phyloP scores from a whole-genome alignment of 2,113 vertebrate species.

The Porphyrio hochstetteri region DNA sequence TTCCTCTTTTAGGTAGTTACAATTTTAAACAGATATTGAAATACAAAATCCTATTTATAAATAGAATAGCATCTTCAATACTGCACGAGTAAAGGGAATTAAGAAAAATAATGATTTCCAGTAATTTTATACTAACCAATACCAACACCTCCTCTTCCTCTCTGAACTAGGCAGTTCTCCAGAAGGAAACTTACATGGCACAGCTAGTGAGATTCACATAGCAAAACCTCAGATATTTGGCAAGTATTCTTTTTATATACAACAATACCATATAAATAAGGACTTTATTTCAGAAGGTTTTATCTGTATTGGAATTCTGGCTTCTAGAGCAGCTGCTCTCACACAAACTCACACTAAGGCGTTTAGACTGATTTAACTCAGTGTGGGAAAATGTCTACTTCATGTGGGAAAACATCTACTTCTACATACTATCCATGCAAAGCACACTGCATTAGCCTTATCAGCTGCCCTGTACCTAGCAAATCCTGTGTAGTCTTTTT shows the following conservation, averaged over 20 bases:
- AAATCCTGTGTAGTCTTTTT: neutral
- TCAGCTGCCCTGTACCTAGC: neutral
- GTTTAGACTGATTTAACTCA: neutral
- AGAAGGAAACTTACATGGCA: neutral
- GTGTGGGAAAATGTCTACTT: neutral
- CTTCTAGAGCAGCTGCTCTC: neutral
- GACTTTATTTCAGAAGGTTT: neutral
- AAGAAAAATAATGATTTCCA: neutral
- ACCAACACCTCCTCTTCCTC: neutral
- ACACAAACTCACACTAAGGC: neutral
- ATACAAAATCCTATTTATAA: neutral
- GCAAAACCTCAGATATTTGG: neutral
- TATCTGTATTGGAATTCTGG: neutral
- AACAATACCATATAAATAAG: neutral
- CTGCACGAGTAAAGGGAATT: neutral
- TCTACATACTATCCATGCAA: neutral
- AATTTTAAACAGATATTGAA: neutral
- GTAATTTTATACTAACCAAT: neutral
- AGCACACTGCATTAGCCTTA: neutral
- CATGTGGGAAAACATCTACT: neutral
- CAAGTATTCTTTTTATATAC: neutral
- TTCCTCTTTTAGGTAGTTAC: neutral
- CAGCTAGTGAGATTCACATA: neutral
- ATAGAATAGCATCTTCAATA: neutral
- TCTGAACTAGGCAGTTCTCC: neutral